phyloP scores from a whole-genome alignment of 2,797 vertebrate species.

The Mus caroli region DNA sequence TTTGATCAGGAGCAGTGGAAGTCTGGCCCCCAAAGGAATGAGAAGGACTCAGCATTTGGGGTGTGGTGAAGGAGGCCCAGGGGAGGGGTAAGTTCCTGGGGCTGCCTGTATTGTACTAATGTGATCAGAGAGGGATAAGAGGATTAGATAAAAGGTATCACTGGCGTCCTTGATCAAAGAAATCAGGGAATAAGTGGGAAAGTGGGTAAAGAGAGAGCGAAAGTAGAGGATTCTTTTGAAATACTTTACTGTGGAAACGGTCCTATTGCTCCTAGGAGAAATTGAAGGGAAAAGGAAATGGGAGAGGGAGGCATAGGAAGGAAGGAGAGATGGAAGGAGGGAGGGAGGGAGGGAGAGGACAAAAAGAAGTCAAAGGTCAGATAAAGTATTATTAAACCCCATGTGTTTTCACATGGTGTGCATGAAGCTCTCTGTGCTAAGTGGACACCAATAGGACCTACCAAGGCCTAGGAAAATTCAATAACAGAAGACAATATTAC shows the following conservation, averaged over 20 bases:
- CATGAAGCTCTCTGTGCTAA: background rate
- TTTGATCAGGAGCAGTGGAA: background rate
- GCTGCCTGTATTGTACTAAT: background rate
- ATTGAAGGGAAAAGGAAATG: background rate
- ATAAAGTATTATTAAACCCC: background rate
- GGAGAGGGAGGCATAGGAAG: too few species aligned
- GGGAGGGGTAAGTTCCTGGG: background rate
- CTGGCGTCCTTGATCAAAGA: background rate
- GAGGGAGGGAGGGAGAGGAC: background rate
- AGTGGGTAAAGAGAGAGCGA: too few species aligned
- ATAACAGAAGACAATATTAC: background rate
- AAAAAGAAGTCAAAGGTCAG: background rate
- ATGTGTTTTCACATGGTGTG: too few species aligned
- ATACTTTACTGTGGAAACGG: background rate
- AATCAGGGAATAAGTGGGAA: background rate
- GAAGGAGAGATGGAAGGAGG: too few species aligned
- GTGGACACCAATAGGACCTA: background rate
- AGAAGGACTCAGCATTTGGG: too few species aligned
- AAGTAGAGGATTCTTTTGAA: background rate
- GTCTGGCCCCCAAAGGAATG: rapidly evolving
- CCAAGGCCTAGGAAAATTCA: background rate
- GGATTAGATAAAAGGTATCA: background rate
- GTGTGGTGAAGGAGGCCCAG: background rate
- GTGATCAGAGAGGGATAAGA: background rate
- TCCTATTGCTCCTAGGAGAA: background rate